A percentile compares a stretch with the other conserved stretches of the same genome.
phyloP scores from a whole-genome alignment of 2,113 vertebrate genomes.

The Dipodomys ordii region DNA sequence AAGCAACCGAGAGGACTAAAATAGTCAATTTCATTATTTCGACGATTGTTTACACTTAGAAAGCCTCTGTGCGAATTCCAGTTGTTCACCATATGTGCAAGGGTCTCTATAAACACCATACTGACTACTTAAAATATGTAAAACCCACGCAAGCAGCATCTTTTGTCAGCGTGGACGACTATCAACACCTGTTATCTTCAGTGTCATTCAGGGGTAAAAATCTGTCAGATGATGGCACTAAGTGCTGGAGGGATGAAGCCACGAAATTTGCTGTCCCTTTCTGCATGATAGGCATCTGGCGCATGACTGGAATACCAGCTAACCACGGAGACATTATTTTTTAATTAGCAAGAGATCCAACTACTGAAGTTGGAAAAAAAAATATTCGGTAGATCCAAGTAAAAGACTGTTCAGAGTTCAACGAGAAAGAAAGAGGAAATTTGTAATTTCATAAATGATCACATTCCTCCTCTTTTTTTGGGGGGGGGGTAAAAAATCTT shows the following conservation, averaged over 20 bases:
- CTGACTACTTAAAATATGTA: constrained; percentile 52
- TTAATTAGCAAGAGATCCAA: constrained; percentile 73
- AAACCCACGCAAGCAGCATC: neutral
- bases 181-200: constrained; percentile 59
- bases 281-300: constrained; percentile 18
- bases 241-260: neutral
- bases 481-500: neutral
- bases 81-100: constrained; percentile 56
- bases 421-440: constrained; percentile 37
- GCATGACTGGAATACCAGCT: constrained; percentile 52
- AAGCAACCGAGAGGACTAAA: constrained; percentile 50
- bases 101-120: constrained; percentile 55
- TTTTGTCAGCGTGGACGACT: constrained; percentile 7
- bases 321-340: constrained; percentile 71
- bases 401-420: constrained; percentile 56
- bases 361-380: constrained; percentile 77
- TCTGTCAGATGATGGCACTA: neutral
- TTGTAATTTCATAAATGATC: neutral
- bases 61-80: constrained; percentile 51
- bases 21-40: constrained; percentile 59
- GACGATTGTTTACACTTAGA: constrained; percentile 51
- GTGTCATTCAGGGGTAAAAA: constrained; percentile 6
- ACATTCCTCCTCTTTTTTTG: neutral
- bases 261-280: constrained; percentile 32
- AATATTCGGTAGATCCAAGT: constrained; percentile 50